phyloP scores from a whole-genome alignment of 2,797 vertebrate genomes.

The Chromobotia macracanthus region DNA sequence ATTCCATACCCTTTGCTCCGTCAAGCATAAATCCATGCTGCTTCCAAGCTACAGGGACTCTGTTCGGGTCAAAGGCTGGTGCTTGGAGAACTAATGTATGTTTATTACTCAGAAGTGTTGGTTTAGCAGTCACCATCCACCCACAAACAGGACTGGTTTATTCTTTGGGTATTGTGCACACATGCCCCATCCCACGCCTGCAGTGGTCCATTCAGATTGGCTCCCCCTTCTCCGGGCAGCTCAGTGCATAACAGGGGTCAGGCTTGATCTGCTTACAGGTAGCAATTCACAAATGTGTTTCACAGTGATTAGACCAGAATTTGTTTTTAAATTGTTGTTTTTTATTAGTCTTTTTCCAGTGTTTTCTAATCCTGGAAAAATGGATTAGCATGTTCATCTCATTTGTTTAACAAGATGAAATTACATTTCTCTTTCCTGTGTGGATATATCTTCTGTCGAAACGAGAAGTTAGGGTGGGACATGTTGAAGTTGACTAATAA shows the following conservation, averaged over 20 bases:
- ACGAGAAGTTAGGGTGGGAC: too few species aligned
- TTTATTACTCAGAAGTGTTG: slow-evolving; percentile 80
- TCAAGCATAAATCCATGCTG: background rate
- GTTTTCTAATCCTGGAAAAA: background rate
- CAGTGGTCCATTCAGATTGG: slow-evolving; percentile 84
- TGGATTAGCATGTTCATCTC: background rate
- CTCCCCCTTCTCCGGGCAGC: slow-evolving; percentile 79
- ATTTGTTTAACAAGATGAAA: too few species aligned
- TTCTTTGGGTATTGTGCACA: slow-evolving; percentile 81
- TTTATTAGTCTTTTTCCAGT: background rate
- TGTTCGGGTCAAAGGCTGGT: background rate
- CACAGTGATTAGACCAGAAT: background rate
- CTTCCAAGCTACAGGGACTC: background rate
- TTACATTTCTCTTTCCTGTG: too few species aligned
- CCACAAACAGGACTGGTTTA: slow-evolving; percentile 82
- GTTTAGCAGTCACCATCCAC: slow-evolving; percentile 89
- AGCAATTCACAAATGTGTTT: background rate
- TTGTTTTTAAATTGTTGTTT: background rate
- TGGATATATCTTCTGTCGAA: too few species aligned
- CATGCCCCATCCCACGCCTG: slow-evolving; percentile 82
- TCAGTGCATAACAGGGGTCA: slow-evolving; percentile 79
- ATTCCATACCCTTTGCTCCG: slow-evolving; percentile 51
- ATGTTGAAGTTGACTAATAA: background rate
- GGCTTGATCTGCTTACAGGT: slow-evolving; percentile 73
- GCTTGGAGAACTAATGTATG: slow-evolving; percentile 82